Evolutionary conservation across 2,888 invertebrate species (phyloP), one percentile per base, ranked within the genome.

Genomic region (Thumatha senex): DNA sequence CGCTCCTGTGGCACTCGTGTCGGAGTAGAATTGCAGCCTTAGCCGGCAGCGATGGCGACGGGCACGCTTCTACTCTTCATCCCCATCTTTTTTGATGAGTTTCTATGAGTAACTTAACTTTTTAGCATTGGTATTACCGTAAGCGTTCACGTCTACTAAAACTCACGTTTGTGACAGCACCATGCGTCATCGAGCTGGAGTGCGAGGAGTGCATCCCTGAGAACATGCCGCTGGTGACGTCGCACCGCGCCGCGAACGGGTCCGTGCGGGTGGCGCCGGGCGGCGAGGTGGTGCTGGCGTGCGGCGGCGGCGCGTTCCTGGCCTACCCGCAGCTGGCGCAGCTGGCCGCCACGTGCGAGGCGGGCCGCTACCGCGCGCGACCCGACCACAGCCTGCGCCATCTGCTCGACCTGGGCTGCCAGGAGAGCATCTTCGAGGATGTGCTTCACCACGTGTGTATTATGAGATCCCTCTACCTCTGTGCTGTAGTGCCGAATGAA

Each of bases 121-220:
- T n/a, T n/a, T n/a, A n/a, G n/a, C n/a, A n/a, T n/a, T n/a, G n/a
- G n/a, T n/a, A n/a, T n/a, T n/a, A n/a, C n/a, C n/a, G n/a, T n/a
- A n/a, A n/a, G 18, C 18, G 3, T 4, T 24, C 18, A 24, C 18
- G 3, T 24, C 2, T 24, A 24, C 18, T 24, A 24, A 24, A 4
- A 2, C 2, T 24, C 2, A 4, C 18, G 18, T 24, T 24, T 2
- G 3, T 5, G 5, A 2, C 63, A 78, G 80, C 76, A 48, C 64
- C 70, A 42, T 92, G 92, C 72, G 68, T 75, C 43, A 80, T 92
- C 59, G 89, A 92, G 48, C 68, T 91, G 65, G 72, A 76, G 45
- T 92, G 92, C 56, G 67, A 67, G 48, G 90, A 89, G 72, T 92
- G 92, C 73, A 44, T 89, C 50, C 91, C 92, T 39, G 91, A 90